Evolutionary conservation across 2,797 vertebrate genomes (phyloP).

Genomic region (Vireo griseus): DNA sequence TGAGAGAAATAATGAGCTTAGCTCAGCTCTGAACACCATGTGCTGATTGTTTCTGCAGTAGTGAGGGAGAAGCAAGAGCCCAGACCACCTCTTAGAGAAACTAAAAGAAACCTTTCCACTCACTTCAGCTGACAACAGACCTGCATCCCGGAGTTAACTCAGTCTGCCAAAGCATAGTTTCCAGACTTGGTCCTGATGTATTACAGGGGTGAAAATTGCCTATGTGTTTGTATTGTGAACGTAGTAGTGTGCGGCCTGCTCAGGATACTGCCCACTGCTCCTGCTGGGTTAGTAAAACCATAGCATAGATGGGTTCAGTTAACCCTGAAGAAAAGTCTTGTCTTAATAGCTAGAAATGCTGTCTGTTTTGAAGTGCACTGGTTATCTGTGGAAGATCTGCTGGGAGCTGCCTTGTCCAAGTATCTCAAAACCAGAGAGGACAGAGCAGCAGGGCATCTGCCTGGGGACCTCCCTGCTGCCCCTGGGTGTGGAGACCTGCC

Average conservation of each 20-base stretch:
- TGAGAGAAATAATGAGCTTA: not conserved
- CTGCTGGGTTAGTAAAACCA: not conserved
- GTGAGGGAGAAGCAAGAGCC: not conserved
- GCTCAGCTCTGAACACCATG: rapidly evolving
- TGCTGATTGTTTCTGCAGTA: not conserved
- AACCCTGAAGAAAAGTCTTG: not conserved
- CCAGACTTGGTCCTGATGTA: rapidly evolving
- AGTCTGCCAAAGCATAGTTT: not conserved
- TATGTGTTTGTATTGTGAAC: not conserved
- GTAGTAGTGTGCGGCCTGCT: not conserved
- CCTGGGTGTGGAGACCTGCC: not conserved
- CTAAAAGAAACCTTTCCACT: not conserved
- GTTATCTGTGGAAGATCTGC: not conserved
- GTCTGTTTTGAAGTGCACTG: not conserved
- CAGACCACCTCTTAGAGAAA: not conserved
- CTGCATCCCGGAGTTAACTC: not conserved
- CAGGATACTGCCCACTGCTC: not conserved
- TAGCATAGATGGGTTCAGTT: not conserved
- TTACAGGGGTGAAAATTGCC: not conserved
- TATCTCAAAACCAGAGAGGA: not conserved
- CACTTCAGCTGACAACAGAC: not conserved
- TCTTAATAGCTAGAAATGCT: not conserved
- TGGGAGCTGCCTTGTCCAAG: not conserved
- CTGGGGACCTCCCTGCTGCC: not conserved
- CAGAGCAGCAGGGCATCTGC: not conserved